Percentiles rank a stretch among this genome's conserved stretches.
Evolutionary conservation across 2,888 invertebrate species (phyloP).

Genomic region (Macrophya annulata): DNA sequence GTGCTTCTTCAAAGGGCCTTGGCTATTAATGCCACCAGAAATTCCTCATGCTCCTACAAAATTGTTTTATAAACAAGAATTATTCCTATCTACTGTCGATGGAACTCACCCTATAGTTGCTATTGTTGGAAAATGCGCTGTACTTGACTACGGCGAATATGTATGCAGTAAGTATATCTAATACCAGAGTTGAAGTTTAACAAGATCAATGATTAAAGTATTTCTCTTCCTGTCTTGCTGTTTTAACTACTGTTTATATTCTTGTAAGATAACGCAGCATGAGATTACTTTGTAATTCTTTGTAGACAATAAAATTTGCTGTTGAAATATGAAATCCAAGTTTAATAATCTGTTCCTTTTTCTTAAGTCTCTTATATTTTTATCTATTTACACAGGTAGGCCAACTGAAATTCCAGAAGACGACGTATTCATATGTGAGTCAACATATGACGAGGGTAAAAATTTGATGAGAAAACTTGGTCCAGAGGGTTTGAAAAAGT

Average conservation of each 20-base stretch:
- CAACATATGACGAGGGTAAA: slow-evolving; percentile 94
- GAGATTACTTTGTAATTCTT: neutral
- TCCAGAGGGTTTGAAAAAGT: slow-evolving; percentile 88
- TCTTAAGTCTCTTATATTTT: neutral
- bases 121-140: slow-evolving; percentile 95
- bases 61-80: slow-evolving; percentile 96
- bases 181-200: neutral
- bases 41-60: slow-evolving; percentile 89
- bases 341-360: neutral
- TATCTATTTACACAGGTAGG: slow-evolving; percentile 84
- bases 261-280: neutral
- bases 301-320: neutral
- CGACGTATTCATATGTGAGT: slow-evolving; percentile 96
- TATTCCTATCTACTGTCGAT: slow-evolving; percentile 94
- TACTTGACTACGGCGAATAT: slow-evolving; percentile 95
- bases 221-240: neutral
- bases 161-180: slow-evolving; percentile 86
- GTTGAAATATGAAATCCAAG: neutral
- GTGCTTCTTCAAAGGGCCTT: slow-evolving; percentile 96
- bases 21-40: slow-evolving; percentile 94
- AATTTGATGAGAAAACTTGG: slow-evolving; percentile 88
- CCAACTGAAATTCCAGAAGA: slow-evolving; percentile 96
- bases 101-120: slow-evolving; percentile 95
- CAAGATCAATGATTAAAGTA: neutral
- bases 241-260: neutral